These are phyloP conservation scores for Drosophila littoralis DNA, from an alignment of 1,140 invertebrate species.

Conservation along the genomic window DNA sequence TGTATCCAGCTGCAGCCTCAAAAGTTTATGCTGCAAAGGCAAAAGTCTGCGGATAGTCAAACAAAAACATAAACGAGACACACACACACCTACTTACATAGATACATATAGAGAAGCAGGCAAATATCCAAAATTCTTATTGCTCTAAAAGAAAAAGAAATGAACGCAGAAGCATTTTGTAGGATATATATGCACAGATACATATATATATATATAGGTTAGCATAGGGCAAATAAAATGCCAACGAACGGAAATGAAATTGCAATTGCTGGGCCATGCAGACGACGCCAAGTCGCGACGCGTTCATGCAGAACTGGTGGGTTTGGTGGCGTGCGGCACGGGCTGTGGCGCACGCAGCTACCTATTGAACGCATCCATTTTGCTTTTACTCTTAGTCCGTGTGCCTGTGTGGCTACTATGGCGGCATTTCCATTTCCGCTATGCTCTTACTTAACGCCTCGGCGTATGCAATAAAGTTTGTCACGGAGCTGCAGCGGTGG, in stretches of 20 bases:
- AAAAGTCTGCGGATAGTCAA: slow-evolving; percentile 43
- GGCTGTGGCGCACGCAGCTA: slow-evolving; percentile 14
- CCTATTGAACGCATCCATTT: slow-evolving; percentile 65
- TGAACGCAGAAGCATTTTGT: slow-evolving; percentile 45
- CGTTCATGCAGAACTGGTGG: slow-evolving; percentile 58
- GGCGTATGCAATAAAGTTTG: slow-evolving; percentile 71
- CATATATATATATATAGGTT: slow-evolving; percentile 19
- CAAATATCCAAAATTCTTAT: slow-evolving; percentile 63
- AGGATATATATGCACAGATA: slow-evolving; percentile 28
- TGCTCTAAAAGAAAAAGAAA: slow-evolving; percentile 47
- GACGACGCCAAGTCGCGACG: slow-evolving; percentile 77
- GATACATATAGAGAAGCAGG: slow-evolving; percentile 24
- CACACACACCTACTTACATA: slow-evolving; percentile 21
- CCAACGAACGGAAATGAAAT: slow-evolving; percentile 75
- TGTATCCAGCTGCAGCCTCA: slow-evolving; percentile 8
- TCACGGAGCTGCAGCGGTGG: slow-evolving; percentile 16
- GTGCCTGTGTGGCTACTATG: slow-evolving; percentile 42
- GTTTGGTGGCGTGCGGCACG: background rate
- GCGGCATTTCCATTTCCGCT: slow-evolving; percentile 64
- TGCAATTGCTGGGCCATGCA: slow-evolving; percentile 75
- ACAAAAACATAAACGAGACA: slow-evolving; percentile 27
- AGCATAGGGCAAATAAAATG: slow-evolving; percentile 56
- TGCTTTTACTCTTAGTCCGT: slow-evolving; percentile 14
- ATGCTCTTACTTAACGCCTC: slow-evolving; percentile 62
- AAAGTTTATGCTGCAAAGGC: slow-evolving; percentile 40